Evolutionary conservation across 2,888 invertebrate genomes (phyloP), one percentile per base, ranked within the genome.

Genomic region (Cheilosia grossa): DNA sequence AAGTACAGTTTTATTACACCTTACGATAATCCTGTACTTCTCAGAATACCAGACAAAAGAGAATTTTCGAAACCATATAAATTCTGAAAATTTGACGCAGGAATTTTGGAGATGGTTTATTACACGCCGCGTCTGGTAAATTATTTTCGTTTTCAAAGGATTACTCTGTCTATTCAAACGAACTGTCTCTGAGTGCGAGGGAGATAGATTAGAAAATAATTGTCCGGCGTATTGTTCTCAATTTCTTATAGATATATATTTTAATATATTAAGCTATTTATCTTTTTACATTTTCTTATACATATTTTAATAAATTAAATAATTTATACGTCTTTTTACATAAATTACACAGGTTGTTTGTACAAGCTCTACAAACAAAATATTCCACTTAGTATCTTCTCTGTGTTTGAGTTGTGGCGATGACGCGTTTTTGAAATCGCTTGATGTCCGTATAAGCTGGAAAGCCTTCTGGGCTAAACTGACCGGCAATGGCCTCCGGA

Each of bases 401-500:
- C 13, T 15, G 21, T 19, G 21, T 17, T 4, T 51, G 21, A 10
- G 10, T 4, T 51, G 24, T 15, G 9, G 10, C 0, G 13, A 19
- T 37, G 6, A 27, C 6, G 27, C 27, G 27, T 27, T 37, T 7
- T 37, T 33, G 30, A 27, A 19, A 77, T 0, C 59, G 37, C 44
- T 27, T 61, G 5, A 54, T 17, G 10, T 90, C 89, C 44, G 85
- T 91, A 70, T 87, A 91, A 6, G 87, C 88, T 1, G 91, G 91
- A 81, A 90, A 91, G 27, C 88, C 87, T 15, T 30, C 54, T 9
- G 91, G 91, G 42, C 89, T 89, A 17, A 91, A 91, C 24, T 90
- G 89, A 0, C 91, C 91, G 2, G 91, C 89, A 27, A 91, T 88
- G 0, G 91, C 91, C 37, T 89, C 90, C 24, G 91, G 91, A 40